Base-by-base conservation (phyloP, 2,113 vertebrate genomes). In the Lonchura striata region DNA sequence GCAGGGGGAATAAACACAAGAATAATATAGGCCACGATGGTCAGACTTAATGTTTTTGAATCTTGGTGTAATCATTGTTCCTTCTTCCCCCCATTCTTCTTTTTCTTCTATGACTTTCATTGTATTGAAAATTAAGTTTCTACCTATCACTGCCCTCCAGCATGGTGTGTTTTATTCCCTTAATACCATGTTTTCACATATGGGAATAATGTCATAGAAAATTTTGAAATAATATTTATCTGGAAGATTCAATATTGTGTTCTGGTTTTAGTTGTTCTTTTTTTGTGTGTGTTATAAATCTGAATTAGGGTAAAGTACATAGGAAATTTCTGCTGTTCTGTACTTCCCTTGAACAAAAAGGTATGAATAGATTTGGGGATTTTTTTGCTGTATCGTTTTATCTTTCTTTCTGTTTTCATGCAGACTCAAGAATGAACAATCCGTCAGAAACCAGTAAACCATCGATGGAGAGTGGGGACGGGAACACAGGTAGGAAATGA, bases 351-450 rank as follows among this genome's bases (percentile, higher is more conserved):
- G 39, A 35, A 84, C 9, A 69, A 60, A 70, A 79, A 61, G 39
- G 3, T 59, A 24, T 66, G 4, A 82, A 37, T 49, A 49, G 22
- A 49, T 88, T 42, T 50, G 12, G 12, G 27, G 3, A 3, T 44
- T 47, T 75, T 75, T 63, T 71, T 64, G 11, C 59, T 15, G 20
- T 85, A 39, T 93, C 72, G 35, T 5, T 56, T 70, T 68, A 82
- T 91, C 47, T 77, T 86, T 98, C 47, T 77, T 86, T 98, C 96
- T 98, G 61, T 90, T 98, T 96, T 94, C 64, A 98, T 98, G 88
- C 97, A 99, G 99, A 99, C 98, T 98, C 98, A 97, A 99, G 98
- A 99, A 99, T 99, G 99, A 99, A 98, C 98, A 99, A 98, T 99
- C 98, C 98, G 97, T 99, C 99, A 98, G 99, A 99, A 98, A 98